Conservation (phyloP, 2,888 invertebrate genomes). For the Drosophila sordidula region DNA sequence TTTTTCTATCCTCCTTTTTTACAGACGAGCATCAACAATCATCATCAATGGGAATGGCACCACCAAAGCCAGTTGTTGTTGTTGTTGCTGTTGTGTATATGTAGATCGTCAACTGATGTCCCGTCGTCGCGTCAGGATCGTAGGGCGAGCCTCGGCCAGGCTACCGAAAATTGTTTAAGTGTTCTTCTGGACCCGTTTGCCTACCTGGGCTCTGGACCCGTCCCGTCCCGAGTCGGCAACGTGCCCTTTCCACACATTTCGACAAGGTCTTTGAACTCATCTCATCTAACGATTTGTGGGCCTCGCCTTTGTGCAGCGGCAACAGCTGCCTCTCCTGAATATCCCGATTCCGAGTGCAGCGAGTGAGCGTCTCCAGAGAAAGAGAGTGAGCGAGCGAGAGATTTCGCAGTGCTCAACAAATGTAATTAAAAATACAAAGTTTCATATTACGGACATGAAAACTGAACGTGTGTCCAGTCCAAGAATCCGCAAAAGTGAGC, state of each 20-base stretch:
- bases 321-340: conserved; percentile 48
- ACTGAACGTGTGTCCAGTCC: conserved; percentile 59
- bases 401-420: conserved; percentile 59
- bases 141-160: conserved; percentile 48
- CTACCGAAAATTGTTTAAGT: conserved; percentile 24
- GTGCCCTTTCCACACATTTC: conserved; percentile 40
- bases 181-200: conserved; percentile 26
- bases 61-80: conserved; percentile 40
- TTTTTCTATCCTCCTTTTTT: conserved; percentile 25
- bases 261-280: conserved; percentile 70
- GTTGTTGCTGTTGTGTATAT: conserved; percentile 40
- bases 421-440: conserved; percentile 75
- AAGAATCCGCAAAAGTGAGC: conserved; percentile 65
- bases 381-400: background rate
- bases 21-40: conserved; percentile 49
- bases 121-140: conserved; percentile 53
- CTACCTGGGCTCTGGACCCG: conserved; percentile 19
- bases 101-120: conserved; percentile 71
- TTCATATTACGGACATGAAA: conserved; percentile 64
- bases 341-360: background rate
- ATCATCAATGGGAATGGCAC: conserved; percentile 55
- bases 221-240: conserved; percentile 5
- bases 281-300: conserved; percentile 58
- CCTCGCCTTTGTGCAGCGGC: conserved; percentile 27
- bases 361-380: background rate